Base-by-base conservation (phyloP, 2,797 vertebrate genomes). In the Gephyroberyx darwinii region DNA sequence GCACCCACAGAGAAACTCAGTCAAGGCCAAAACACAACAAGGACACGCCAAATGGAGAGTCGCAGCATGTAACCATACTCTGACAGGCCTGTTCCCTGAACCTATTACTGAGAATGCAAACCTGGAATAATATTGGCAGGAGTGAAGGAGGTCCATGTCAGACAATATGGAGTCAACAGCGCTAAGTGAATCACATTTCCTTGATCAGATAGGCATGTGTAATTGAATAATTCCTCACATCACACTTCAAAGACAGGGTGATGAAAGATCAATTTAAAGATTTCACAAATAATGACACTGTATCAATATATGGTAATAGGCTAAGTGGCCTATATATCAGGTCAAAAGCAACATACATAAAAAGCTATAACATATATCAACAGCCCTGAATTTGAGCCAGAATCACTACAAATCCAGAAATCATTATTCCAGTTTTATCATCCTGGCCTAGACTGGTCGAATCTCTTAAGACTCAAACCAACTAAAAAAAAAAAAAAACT, bases 161-260 rank as follows among this genome's bases (percentile, higher is more conserved):
- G 67, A 61, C 61, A 75, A 66, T 60, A 69, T 67, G 22, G 59
- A 79, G 80, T 87, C 72, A 65, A 72, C 62, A 74, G 9, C 47
- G 56, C 45, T 50, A 55, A 73, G 71, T 67, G 48, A 76, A 77
- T 73, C 53, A 50, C 30, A 33, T 80, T 72, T 75, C 51, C n/a
- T 47, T 68, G 64, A 81, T 66, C 57, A 69, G 35, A 65, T 35
- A 35, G 20, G 7, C 22, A 69, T 70, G 41, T 55, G 63, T 71
- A 35, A 82, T 68, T 75, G 50, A 78, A 71, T 52, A 62, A 13
- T 10, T 39, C 26, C 26, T 26, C 26, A 39, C 37, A 39, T 56
- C 55, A 57, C 55, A 37, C 73, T 62, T 61, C 22, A 65, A 71
- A 53, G 31, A 30, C 19, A n/a, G 58, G 33, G 39, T 62, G 54